Conservation (phyloP, 2,888 invertebrate species). For the Omphaloscelis lunosa region DNA sequence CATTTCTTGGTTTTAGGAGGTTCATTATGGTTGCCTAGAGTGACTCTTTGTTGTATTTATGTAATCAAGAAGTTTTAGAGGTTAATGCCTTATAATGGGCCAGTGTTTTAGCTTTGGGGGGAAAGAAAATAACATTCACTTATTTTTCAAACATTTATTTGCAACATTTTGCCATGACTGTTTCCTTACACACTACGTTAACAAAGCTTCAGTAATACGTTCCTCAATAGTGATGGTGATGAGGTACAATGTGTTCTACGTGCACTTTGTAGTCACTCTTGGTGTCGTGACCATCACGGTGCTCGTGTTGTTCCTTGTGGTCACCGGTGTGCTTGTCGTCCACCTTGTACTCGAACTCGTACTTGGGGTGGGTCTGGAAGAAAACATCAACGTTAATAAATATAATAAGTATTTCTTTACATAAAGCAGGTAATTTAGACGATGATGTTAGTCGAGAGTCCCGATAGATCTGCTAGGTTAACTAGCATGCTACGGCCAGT, state of each 20-base stretch:
- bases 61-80: background rate
- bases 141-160: conserved; percentile 20
- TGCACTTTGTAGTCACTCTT: conserved; percentile 90
- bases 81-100: background rate
- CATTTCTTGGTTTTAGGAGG: background rate
- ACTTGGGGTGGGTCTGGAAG: conserved; percentile 76
- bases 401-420: background rate
- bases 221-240: conserved; percentile 60
- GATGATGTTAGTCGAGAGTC: background rate
- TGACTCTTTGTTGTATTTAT: background rate
- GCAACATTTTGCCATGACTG: conserved; percentile 1
- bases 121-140: too few relatives aligned
- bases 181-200: conserved; percentile 32
- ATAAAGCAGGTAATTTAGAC: background rate
- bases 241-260: conserved; percentile 74
- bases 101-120: too few relatives aligned
- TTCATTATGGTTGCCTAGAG: background rate
- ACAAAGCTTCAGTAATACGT: background rate
- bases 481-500: background rate
- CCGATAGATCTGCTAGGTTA: too few relatives aligned
- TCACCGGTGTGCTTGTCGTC: conserved; percentile 90
- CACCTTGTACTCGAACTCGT: conserved; percentile 78
- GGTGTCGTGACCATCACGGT: conserved; percentile 89
- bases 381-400: background rate
- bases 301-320: conserved; percentile 87